Conservation (phyloP, 2,113 vertebrate genomes). For the Gulo gulo region DNA sequence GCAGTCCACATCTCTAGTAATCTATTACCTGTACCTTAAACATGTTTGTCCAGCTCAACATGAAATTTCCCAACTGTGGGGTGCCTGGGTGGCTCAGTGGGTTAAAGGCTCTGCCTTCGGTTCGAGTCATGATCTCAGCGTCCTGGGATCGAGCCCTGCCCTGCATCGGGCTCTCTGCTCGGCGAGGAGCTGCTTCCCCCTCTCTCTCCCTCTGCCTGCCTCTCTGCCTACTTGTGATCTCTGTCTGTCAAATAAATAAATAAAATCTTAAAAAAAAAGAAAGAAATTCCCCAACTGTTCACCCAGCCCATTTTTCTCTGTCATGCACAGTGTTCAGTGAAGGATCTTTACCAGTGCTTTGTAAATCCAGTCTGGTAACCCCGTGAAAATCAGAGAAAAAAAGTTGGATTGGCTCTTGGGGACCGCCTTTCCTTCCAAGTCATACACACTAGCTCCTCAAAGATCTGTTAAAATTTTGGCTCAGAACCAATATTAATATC, state of each 20-base stretch:
- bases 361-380: background rate
- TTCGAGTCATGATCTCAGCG: no score
- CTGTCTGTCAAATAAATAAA: no score
- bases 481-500: constrained; percentile 22
- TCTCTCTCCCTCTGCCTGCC: no score
- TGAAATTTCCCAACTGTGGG: background rate
- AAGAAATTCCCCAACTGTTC: background rate
- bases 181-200: no score
- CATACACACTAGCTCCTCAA: background rate
- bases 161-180: no score
- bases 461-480: constrained; percentile 33
- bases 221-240: no score
- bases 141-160: no score
- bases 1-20: accelerated
- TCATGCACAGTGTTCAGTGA: accelerated
- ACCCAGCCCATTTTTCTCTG: background rate
- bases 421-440: background rate
- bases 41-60: background rate
- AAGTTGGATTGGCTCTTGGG: background rate
- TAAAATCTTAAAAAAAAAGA: no score
- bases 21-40: background rate
- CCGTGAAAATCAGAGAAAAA: accelerated
- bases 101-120: no score
- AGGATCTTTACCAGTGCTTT: accelerated
- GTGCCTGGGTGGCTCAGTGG: no score